A percentile compares a stretch with the other conserved stretches of the same genome.
phyloP scores from a whole-genome alignment of 2,797 vertebrate species.

The Sciurus carolinensis region DNA sequence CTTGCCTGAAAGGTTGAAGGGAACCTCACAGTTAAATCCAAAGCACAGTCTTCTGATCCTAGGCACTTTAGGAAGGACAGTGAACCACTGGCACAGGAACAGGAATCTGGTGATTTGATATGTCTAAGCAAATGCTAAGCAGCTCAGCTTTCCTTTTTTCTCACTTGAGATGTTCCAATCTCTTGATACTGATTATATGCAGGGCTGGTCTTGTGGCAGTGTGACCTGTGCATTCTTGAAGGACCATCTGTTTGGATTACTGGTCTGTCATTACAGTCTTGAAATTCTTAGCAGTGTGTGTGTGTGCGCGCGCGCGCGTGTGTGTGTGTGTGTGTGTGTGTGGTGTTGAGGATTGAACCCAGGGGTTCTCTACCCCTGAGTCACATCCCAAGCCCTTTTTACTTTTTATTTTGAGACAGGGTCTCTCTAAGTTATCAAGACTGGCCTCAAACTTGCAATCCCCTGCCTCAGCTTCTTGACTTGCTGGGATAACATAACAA shows the following conservation, averaged over 20 bases:
- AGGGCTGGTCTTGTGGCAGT: no score
- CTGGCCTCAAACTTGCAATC: no score
- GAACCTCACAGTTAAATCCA: neutral
- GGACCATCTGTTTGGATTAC: neutral
- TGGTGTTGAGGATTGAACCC: no score
- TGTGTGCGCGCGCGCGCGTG: no score
- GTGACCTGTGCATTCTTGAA: neutral
- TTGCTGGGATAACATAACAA: no score
- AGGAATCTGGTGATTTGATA: neutral
- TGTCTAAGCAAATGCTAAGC: neutral
- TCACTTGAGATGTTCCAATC: neutral
- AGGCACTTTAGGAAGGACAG: neutral
- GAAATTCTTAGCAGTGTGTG: neutral
- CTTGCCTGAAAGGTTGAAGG: neutral
- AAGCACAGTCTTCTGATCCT: neutral
- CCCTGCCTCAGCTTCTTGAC: no score
- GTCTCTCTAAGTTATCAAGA: no score
- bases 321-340: no score
- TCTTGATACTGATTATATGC: neutral
- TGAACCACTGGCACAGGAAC: fast-evolving
- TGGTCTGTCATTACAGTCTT: neutral
- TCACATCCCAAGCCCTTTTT: no score
- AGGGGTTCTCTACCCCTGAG: no score
- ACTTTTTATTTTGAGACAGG: no score
- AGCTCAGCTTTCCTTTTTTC: neutral